Evolutionary conservation across 1,140 invertebrate genomes (phyloP).

Genomic region (Ceratina calcarata): DNA sequence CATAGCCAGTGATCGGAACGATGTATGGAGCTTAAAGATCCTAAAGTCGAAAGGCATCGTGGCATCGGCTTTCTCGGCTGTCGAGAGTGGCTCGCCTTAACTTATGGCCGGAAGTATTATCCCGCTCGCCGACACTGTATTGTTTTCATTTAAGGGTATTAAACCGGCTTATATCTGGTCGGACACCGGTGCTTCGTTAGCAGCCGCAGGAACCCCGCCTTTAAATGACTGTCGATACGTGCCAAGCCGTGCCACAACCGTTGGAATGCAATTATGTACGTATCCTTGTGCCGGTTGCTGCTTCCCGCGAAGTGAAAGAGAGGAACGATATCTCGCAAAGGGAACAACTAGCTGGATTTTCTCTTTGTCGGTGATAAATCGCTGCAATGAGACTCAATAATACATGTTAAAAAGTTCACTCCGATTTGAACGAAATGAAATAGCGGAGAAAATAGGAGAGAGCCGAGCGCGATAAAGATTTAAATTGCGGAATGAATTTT

Average conservation of each 20-base stretch:
- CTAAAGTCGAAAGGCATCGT: neutral
- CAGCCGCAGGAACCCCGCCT: constrained; percentile 23
- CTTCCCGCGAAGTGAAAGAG: neutral
- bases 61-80: constrained; percentile 14
- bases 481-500: too few relatives aligned
- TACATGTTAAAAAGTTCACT: neutral
- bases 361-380: neutral
- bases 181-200: constrained; percentile 48
- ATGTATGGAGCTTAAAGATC: neutral
- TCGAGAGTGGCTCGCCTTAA: constrained; percentile 43
- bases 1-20: neutral
- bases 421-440: neutral
- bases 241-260: neutral
- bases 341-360: neutral
- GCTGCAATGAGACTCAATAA: neutral
- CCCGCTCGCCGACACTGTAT: constrained; percentile 50
- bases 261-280: constrained; percentile 25
- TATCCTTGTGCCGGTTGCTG: neutral
- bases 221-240: constrained; percentile 37
- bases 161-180: constrained; percentile 48
- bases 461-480: neutral
- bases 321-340: neutral
- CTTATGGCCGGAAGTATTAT: constrained; percentile 67
- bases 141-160: constrained; percentile 59
- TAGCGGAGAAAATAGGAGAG: neutral